Evolutionary conservation across 2,113 vertebrate genomes (phyloP).

Genomic region (Hippocampus abdominalis): DNA sequence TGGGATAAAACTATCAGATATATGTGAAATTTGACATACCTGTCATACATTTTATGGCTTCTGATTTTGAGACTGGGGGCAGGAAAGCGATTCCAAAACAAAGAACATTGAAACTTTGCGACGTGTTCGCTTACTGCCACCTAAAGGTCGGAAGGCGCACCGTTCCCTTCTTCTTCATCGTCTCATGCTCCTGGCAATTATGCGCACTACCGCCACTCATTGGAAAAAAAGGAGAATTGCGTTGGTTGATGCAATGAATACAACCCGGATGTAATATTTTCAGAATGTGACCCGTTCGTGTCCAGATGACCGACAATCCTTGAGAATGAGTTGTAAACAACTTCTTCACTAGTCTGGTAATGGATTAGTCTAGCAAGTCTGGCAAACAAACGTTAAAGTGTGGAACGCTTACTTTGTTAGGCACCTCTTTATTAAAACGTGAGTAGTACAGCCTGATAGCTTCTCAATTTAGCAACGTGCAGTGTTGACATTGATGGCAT

Average conservation of each 20-base stretch:
- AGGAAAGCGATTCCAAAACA: slow-evolving; percentile 53
- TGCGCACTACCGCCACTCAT: not conserved
- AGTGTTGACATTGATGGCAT: not conserved
- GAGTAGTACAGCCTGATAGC: not conserved
- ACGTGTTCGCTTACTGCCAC: slow-evolving; percentile 21
- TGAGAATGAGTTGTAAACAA: not conserved
- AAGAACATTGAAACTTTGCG: slow-evolving; percentile 61
- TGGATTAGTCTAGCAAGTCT: not conserved
- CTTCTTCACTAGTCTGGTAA: not conserved
- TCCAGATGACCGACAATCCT: not conserved
- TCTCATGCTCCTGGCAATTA: not conserved
- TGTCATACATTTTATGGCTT: slow-evolving; percentile 60
- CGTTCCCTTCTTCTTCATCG: not conserved
- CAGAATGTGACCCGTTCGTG: not conserved
- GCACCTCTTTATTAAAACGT: not conserved
- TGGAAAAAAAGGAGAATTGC: not conserved
- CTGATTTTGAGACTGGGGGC: slow-evolving; percentile 25
- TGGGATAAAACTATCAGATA: not conserved
- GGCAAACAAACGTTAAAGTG: not conserved
- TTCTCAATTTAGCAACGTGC: not conserved
- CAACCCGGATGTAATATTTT: not conserved
- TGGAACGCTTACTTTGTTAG: not conserved
- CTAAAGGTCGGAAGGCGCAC: not conserved
- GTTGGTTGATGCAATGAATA: not conserved
- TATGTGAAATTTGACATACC: slow-evolving; percentile 48